phyloP scores from a whole-genome alignment of 2,888 invertebrate genomes.

The Drosophila niveifrons region DNA sequence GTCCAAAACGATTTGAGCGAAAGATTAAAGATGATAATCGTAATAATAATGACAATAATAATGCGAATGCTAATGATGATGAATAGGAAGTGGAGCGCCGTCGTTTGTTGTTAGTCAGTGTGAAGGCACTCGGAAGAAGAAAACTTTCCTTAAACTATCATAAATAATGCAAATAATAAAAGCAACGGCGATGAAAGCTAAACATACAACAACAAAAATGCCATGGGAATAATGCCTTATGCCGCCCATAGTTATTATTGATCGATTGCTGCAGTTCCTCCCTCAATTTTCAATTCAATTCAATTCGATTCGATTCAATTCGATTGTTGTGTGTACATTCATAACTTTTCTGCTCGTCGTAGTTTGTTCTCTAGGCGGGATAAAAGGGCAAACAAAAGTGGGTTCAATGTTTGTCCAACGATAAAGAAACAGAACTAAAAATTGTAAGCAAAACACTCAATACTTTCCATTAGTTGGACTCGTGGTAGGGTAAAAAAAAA shows the following conservation, averaged over 20 bases:
- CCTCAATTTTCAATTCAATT: background rate
- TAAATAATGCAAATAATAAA: conserved; percentile 20
- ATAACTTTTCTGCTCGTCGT: background rate
- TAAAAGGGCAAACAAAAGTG: conserved; percentile 1
- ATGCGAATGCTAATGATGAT: conserved; percentile 13
- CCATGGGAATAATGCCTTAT: conserved; percentile 21
- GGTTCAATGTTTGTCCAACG: background rate
- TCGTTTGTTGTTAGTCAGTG: too few species aligned
- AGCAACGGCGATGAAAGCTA: background rate
- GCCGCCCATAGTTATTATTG: conserved; percentile 19
- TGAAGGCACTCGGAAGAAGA: background rate
- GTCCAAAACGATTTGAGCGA: background rate
- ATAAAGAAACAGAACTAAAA: background rate
- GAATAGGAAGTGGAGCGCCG: conserved; percentile 3
- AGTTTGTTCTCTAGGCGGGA: background rate
- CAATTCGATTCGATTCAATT: too few species aligned
- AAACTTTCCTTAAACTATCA: conserved; percentile 20
- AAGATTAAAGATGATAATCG: conserved; percentile 20
- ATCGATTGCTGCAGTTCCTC: conserved; percentile 9
- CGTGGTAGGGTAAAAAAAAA: background rate
- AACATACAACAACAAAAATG: conserved; percentile 9
- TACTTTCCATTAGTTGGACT: background rate
- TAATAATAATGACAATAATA: conserved; percentile 21
- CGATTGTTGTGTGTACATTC: background rate
- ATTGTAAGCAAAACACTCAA: background rate